These are phyloP conservation scores for Scomber japonicus DNA, from an alignment of 2,113 vertebrate species.

Conservation along the genomic window DNA sequence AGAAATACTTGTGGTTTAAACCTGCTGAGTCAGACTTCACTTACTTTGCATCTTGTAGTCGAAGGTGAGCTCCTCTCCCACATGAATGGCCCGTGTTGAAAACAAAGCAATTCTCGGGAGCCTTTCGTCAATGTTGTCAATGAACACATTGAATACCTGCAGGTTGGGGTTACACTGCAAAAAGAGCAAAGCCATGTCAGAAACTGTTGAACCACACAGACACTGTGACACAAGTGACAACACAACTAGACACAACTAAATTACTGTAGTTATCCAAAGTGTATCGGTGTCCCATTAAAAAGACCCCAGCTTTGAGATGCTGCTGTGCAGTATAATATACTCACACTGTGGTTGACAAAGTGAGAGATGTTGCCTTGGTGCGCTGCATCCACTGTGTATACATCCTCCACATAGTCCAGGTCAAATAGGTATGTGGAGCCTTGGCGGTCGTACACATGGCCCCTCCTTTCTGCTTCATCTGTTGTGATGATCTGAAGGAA, in stretches of 20 bases:
- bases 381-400: constrained; percentile 94
- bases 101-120: constrained; percentile 94
- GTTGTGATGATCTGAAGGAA: constrained; percentile 91
- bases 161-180: constrained; percentile 93
- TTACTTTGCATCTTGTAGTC: constrained; percentile 97
- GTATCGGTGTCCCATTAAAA: no score
- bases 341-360: constrained; percentile 96
- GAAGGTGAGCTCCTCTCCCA: constrained; percentile 94
- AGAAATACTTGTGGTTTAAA: neutral
- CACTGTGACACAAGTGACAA: no score
- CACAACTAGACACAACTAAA: neutral
- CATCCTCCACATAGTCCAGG: constrained; percentile 94
- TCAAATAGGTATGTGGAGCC: constrained; percentile 95
- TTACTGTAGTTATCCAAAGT: neutral
- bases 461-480: constrained; percentile 92
- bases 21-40: constrained; percentile 21
- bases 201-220: neutral
- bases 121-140: constrained; percentile 92
- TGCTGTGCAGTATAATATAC: constrained; percentile 57
- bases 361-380: constrained; percentile 94
- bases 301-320: no score
- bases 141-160: constrained; percentile 95
- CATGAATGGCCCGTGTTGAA: constrained; percentile 87
- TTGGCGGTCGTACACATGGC: constrained; percentile 91
- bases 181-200: constrained; percentile 28